phyloP scores from a whole-genome alignment of 2,797 vertebrate species.

The Mus caroli region DNA sequence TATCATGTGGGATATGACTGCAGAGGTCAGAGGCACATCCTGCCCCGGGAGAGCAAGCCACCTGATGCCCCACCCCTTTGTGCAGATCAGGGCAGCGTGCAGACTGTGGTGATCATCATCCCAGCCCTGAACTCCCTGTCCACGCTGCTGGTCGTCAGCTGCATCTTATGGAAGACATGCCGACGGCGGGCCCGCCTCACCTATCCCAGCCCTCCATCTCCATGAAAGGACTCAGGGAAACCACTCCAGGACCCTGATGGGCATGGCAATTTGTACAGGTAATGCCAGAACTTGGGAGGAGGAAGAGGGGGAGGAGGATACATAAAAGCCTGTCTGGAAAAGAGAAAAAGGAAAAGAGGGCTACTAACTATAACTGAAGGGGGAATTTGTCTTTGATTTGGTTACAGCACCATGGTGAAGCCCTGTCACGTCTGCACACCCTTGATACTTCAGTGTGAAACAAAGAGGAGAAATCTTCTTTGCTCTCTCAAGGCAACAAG shows the following conservation, averaged over 20 bases:
- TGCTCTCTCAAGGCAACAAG: background rate
- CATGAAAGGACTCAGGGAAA: slow-evolving; percentile 63
- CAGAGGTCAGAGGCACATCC: background rate
- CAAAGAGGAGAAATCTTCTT: background rate
- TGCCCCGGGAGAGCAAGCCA: background rate
- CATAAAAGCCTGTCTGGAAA: background rate
- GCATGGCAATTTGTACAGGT: background rate
- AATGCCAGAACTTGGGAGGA: background rate
- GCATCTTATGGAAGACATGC: slow-evolving; percentile 74
- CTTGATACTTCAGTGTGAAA: background rate
- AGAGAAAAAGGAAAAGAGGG: background rate
- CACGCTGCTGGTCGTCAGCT: slow-evolving; percentile 62
- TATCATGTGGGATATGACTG: background rate
- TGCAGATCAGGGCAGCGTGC: slow-evolving; percentile 59
- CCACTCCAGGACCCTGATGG: background rate
- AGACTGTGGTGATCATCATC: slow-evolving; percentile 60
- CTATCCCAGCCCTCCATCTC: background rate
- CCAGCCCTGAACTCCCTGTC: slow-evolving; percentile 60
- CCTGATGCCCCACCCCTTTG: background rate
- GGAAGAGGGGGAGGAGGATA: background rate
- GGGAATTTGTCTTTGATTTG: background rate
- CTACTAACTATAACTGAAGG: too few species aligned
- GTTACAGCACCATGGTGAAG: background rate
- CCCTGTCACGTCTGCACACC: background rate
- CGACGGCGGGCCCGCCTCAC: background rate